Evolutionary conservation across 2,113 vertebrate species (phyloP).

Genomic region (Tauraco erythrolophus): DNA sequence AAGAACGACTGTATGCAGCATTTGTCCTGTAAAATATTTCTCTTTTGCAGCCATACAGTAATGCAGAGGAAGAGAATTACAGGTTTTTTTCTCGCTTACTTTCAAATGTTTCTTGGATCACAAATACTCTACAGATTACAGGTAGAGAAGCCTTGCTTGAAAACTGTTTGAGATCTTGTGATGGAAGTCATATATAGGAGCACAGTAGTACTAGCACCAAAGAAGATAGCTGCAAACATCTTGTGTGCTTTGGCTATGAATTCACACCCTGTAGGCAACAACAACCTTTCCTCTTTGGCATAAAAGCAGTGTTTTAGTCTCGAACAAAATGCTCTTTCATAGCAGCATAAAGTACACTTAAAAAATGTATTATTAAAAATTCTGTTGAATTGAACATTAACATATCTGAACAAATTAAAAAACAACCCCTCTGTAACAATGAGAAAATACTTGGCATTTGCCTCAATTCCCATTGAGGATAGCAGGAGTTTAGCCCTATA

Average conservation of each 20-base stretch:
- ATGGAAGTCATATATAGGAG: neutral
- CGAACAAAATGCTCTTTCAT: slow-evolving; percentile 5
- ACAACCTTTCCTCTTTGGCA: neutral
- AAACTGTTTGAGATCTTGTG: slow-evolving; percentile 9
- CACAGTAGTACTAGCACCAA: neutral
- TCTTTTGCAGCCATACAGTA: neutral
- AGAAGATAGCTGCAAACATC: neutral
- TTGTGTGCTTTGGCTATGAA: slow-evolving; percentile 6
- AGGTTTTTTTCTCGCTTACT: neutral
- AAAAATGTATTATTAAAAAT: slow-evolving; percentile 12
- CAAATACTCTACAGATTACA: neutral
- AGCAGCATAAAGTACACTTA: neutral
- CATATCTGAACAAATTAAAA: neutral
- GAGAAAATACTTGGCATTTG: neutral
- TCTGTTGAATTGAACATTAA: neutral
- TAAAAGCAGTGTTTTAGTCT: slow-evolving; percentile 3
- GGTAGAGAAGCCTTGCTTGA: neutral
- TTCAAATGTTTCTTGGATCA: neutral
- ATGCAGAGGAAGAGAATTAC: neutral
- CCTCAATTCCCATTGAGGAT: neutral
- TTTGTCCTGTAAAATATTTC: neutral
- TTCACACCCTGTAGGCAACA: slow-evolving; percentile 4
- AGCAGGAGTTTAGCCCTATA: neutral
- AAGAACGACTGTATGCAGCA: neutral
- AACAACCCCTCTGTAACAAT: neutral